These are phyloP conservation scores for Sebastes baramenuke DNA, from an alignment of 2,797 vertebrate species.

Conservation along the genomic window DNA sequence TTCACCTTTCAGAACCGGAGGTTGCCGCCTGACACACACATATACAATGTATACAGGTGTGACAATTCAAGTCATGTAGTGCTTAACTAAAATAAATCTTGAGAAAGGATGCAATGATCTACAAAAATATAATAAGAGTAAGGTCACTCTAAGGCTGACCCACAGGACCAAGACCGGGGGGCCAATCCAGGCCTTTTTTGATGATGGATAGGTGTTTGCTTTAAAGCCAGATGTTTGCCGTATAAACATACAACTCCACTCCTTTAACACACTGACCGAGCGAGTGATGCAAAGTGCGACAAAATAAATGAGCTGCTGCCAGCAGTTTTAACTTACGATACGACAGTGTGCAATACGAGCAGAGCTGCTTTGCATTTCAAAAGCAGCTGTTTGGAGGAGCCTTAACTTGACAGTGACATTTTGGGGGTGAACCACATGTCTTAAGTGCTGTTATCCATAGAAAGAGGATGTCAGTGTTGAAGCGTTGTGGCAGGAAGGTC, in stretches of 20 bases:
- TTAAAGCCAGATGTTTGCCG: neutral
- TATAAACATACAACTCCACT: neutral
- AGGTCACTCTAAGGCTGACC: neutral
- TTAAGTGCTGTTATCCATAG: neutral
- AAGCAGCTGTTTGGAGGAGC: slow-evolving; percentile 3
- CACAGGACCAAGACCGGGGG: neutral
- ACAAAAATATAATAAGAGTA: neutral
- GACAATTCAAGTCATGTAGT: neutral
- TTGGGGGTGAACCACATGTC: neutral
- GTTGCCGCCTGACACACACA: neutral
- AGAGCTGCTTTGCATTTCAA: neutral
- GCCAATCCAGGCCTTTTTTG: neutral
- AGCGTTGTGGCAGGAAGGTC: neutral
- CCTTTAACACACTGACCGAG: neutral
- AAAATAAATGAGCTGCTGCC: slow-evolving; percentile 1
- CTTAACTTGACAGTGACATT: neutral
- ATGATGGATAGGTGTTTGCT: neutral
- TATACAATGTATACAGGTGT: neutral
- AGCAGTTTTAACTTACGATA: neutral
- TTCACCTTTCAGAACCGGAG: neutral
- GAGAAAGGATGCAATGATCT: neutral
- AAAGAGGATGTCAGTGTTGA: slow-evolving; percentile 7
- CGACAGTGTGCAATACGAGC: neutral
- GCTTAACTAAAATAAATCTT: neutral
- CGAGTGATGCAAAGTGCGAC: neutral